Conservation (phyloP, 2,888 invertebrate genomes). For the Pachymerium ferrugineum region DNA sequence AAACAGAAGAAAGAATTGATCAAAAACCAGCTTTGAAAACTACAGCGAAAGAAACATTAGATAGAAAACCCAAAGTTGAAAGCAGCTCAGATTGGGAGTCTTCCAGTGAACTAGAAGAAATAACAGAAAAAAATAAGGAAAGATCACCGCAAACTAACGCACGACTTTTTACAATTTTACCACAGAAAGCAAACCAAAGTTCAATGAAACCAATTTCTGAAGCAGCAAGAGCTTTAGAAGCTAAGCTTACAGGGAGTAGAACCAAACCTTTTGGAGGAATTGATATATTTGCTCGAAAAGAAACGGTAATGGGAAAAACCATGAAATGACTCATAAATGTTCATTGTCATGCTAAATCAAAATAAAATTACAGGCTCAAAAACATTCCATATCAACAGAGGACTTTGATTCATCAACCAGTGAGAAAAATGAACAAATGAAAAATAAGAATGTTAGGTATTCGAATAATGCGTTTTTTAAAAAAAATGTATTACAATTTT, state of each 20-base stretch:
- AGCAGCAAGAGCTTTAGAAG: not conserved
- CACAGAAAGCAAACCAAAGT: not conserved
- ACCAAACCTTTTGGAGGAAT: not conserved
- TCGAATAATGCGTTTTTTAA: not conserved
- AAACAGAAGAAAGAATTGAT: not conserved
- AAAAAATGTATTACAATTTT: not conserved
- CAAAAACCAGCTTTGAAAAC: not conserved
- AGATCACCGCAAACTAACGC: not conserved
- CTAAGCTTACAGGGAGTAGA: not conserved
- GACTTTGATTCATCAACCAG: not conserved
- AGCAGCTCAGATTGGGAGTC: not conserved
- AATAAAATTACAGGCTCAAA: too few species aligned
- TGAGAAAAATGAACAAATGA: not conserved
- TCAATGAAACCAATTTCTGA: not conserved
- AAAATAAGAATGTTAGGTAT: not conserved
- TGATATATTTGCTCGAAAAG: not conserved
- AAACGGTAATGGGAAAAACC: not conserved
- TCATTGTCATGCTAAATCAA: too few species aligned
- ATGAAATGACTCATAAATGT: too few species aligned
- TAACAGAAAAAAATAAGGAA: not conserved
- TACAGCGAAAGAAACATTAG: not conserved
- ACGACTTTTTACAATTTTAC: not conserved
- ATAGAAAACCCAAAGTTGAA: not conserved
- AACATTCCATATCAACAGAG: too few species aligned
- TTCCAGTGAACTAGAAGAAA: constrained; percentile 12